phyloP scores from a whole-genome alignment of 2,888 invertebrate species.

The Timema podura region DNA sequence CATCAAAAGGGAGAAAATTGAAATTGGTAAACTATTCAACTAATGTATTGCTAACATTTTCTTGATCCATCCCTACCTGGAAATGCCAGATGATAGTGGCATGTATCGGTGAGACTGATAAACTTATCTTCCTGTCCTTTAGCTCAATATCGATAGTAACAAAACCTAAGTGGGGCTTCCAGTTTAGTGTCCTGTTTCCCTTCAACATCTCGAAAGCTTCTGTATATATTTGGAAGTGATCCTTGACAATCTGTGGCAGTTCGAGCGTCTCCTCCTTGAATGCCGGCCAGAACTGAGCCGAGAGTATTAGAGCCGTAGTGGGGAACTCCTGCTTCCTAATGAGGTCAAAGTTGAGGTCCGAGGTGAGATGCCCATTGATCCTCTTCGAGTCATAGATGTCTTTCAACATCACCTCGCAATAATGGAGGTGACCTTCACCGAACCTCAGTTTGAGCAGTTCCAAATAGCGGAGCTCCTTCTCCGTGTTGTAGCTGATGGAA shows the following conservation, averaged over 20 bases:
- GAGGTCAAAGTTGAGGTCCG: conserved; percentile 54
- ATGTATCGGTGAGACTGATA: conserved; percentile 88
- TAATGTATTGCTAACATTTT: too few relatives aligned
- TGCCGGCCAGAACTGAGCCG: conserved; percentile 97
- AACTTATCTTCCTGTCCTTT: conserved; percentile 69
- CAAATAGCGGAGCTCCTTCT: conserved; percentile 86
- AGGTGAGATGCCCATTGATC: conserved; percentile 81
- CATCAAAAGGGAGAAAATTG: too few relatives aligned
- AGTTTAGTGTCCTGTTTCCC: conserved; percentile 84
- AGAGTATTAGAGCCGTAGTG: conserved; percentile 84
- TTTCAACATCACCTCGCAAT: conserved; percentile 98
- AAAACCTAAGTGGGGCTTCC: conserved; percentile 91
- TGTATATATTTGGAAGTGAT: conserved; percentile 80
- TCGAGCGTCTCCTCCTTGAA: conserved; percentile 92
- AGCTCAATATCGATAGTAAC: conserved; percentile 88
- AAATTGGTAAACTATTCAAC: too few relatives aligned
- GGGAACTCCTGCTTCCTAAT: conserved; percentile 51
- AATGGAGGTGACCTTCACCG: conserved; percentile 93
- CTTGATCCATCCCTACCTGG: conserved; percentile 51
- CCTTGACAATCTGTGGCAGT: conserved; percentile 73
- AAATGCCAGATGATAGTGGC: conserved; percentile 93
- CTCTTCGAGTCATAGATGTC: conserved; percentile 95
- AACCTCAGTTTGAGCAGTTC: conserved; percentile 89
- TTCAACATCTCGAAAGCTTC: conserved; percentile 78
- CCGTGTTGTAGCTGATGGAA: conserved; percentile 81